Conservation (phyloP, 2,888 invertebrate genomes). For the Euspilapteryx auroguttella region DNA sequence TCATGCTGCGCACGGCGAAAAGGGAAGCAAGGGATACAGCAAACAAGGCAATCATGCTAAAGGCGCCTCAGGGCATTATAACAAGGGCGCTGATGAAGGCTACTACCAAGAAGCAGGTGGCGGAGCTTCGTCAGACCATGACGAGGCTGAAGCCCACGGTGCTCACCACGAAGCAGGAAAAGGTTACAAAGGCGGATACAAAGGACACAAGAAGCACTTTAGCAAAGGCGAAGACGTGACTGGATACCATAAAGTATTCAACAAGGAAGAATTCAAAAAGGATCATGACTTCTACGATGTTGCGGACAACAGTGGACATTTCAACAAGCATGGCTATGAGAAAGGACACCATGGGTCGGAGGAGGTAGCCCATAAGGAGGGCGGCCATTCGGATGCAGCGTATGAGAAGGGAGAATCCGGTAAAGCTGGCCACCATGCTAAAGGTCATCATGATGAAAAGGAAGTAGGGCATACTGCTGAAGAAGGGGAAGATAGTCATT, state of each 20-base stretch:
- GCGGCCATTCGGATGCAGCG: slow-evolving; percentile 52
- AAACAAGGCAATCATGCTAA: slow-evolving; percentile 55
- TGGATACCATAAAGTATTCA: slow-evolving; percentile 73
- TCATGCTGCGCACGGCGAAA: slow-evolving; percentile 54
- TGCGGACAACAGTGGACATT: slow-evolving; percentile 66
- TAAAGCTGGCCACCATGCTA: slow-evolving; percentile 59
- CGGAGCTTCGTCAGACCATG: slow-evolving; percentile 53
- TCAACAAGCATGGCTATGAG: slow-evolving; percentile 63
- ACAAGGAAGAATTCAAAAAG: slow-evolving; percentile 78
- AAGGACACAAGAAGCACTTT: slow-evolving; percentile 61
- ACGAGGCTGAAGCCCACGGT: slow-evolving; percentile 56
- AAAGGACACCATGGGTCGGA: slow-evolving; percentile 55
- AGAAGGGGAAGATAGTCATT: slow-evolving; percentile 57
- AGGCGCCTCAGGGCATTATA: slow-evolving; percentile 57
- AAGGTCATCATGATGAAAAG: slow-evolving; percentile 55
- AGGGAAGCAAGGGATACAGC: slow-evolving; percentile 58
- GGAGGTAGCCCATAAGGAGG: slow-evolving; percentile 61
- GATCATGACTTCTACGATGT: slow-evolving; percentile 77
- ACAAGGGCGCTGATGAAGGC: slow-evolving; percentile 53
- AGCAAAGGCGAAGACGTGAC: slow-evolving; percentile 71
- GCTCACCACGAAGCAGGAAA: slow-evolving; percentile 54
- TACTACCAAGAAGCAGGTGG: slow-evolving; percentile 54
- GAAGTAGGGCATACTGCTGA: slow-evolving; percentile 60
- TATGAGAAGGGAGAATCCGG: slow-evolving; percentile 53
- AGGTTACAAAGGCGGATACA: slow-evolving; percentile 58